phyloP scores from a whole-genome alignment of 2,888 invertebrate species.

The Campaea margaritaria region DNA sequence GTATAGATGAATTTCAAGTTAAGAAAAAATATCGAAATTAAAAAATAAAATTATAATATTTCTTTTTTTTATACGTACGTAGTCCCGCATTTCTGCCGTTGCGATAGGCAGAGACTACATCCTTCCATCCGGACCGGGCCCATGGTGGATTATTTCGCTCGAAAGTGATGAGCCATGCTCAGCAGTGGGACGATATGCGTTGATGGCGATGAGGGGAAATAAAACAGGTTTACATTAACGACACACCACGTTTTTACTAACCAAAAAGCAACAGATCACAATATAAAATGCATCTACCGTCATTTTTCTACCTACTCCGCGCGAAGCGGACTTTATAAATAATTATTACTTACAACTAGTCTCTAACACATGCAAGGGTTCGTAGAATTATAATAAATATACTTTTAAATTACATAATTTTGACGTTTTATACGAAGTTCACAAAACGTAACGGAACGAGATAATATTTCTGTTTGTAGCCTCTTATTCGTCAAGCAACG shows the following conservation, averaged over 20 bases:
- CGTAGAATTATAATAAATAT: conserved; percentile 44
- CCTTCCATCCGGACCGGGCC: no score
- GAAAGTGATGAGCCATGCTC: no score
- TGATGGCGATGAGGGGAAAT: not conserved
- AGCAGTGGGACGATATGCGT: no score
- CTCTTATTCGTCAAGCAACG: no score
- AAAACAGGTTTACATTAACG: conserved; percentile 55
- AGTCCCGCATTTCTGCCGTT: no score
- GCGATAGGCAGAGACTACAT: no score
- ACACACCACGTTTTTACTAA: conserved; percentile 65
- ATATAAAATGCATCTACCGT: conserved; percentile 50
- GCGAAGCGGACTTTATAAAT: conserved; percentile 36
- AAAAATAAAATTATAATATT: conserved; percentile 1
- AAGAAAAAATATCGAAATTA: conserved; percentile 3
- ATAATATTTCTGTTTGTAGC: no score
- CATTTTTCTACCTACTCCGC: conserved; percentile 28
- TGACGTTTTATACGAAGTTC: conserved; percentile 31
- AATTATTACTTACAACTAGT: conserved; percentile 37
- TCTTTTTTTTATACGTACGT: no score
- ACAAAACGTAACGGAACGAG: not conserved
- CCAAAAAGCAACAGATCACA: conserved; percentile 72
- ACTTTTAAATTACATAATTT: conserved; percentile 34
- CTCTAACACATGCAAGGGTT: conserved; percentile 37
- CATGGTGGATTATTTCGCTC: no score
- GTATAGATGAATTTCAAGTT: conserved; percentile 20